These are phyloP conservation scores for Cyclophora punctaria DNA, from an alignment of 2,888 invertebrate species.

Conservation along the genomic window DNA sequence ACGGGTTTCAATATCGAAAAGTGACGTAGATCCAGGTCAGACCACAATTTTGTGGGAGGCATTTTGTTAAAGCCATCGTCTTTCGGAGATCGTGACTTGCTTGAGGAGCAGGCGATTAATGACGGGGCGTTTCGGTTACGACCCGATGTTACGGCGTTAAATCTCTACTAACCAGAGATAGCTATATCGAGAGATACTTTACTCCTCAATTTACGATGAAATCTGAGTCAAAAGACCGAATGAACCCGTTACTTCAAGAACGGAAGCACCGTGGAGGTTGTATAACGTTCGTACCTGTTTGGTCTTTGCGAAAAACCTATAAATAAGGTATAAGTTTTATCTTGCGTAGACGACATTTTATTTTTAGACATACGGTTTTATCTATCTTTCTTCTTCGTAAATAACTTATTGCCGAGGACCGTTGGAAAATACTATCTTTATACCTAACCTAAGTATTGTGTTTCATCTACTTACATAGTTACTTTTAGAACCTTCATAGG, in stretches of 20 bases:
- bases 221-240: constrained; percentile 2
- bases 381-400: too few relatives aligned
- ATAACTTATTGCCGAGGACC: too few relatives aligned
- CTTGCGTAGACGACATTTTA: too few relatives aligned
- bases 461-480: too few relatives aligned
- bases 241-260: background rate
- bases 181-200: background rate
- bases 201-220: background rate
- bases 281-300: too few relatives aligned
- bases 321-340: too few relatives aligned
- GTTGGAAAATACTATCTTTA: too few relatives aligned
- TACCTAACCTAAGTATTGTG: too few relatives aligned
- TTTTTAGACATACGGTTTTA: too few relatives aligned
- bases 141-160: constrained; percentile 35
- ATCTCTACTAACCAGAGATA: constrained; percentile 12
- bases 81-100: constrained; percentile 42
- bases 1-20: constrained; percentile 17
- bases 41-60: constrained; percentile 41
- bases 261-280: too few relatives aligned
- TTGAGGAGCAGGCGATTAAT: constrained; percentile 65
- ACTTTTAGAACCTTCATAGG: too few relatives aligned
- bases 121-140: constrained; percentile 48
- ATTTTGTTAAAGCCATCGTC: constrained; percentile 25
- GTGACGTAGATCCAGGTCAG: constrained; percentile 9
- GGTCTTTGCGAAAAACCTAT: too few relatives aligned